Conservation (phyloP, 2,113 vertebrate species). For the Dendrocopos noguchii region DNA sequence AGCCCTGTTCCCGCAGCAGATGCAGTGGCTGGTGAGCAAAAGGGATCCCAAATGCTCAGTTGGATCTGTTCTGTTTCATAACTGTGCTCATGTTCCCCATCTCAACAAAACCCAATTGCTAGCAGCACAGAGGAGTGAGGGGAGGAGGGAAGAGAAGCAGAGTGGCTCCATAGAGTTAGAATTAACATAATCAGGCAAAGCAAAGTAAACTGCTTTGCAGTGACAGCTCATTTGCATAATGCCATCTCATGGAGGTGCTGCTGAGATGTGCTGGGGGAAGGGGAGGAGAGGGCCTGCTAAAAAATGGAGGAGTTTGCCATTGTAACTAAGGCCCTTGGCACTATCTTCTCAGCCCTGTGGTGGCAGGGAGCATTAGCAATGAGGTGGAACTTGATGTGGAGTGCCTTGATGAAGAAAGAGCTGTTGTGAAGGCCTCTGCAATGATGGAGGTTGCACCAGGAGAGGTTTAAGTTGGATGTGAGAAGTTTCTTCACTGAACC, state of each 20-base stretch:
- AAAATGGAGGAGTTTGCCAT: neutral
- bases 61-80: conserved; percentile 18
- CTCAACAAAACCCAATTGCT: neutral
- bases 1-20: neutral
- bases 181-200: conserved; percentile 44
- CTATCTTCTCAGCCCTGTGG: neutral
- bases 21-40: neutral
- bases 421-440: neutral
- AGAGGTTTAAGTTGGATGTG: too few species aligned
- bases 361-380: neutral
- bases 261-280: neutral
- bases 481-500: too few species aligned
- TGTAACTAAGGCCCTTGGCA: neutral
- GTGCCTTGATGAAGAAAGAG: neutral
- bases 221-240: neutral
- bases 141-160: neutral
- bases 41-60: neutral
- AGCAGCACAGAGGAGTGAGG: neutral
- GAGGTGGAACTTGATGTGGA: neutral
- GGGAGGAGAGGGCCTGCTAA: neutral
- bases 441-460: too few species aligned
- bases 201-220: neutral
- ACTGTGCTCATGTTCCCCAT: neutral
- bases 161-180: neutral
- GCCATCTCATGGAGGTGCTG: neutral